Conservation (phyloP, 1,140 invertebrate genomes). For the Dermatophagoides farinae region DNA sequence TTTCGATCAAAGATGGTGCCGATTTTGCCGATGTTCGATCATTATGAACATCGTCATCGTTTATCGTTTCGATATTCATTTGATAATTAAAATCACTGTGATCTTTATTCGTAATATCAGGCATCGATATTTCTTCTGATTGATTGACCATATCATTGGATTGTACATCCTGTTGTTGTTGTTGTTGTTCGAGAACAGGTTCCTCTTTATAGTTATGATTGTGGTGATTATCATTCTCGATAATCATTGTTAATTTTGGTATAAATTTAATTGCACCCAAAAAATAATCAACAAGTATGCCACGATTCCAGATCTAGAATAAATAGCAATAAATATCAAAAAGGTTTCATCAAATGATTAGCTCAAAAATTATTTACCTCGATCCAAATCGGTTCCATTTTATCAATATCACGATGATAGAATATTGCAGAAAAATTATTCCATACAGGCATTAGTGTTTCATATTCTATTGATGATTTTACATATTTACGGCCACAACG, state of each 20-base stretch:
- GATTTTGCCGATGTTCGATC: too few species aligned
- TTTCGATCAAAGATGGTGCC: too few species aligned
- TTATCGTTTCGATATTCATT: too few species aligned
- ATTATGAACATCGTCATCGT: too few species aligned
- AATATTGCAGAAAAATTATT: constrained; percentile 29
- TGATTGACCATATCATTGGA: too few species aligned
- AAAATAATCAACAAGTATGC: constrained; percentile 11
- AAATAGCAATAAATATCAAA: background rate
- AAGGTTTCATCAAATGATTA: constrained; percentile 11
- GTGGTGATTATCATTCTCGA: background rate
- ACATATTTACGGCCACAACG: constrained; percentile 33
- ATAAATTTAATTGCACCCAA: constrained; percentile 6
- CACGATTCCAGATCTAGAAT: constrained; percentile 12
- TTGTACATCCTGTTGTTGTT: background rate
- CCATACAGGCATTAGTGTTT: constrained; percentile 33
- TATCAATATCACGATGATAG: constrained; percentile 27
- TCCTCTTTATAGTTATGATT: background rate
- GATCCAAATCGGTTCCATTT: constrained; percentile 22
- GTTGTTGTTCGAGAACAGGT: background rate
- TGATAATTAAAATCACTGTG: too few species aligned
- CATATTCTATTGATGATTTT: constrained; percentile 25
- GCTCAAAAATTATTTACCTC: constrained; percentile 16
- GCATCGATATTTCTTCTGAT: too few species aligned
- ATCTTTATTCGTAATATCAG: too few species aligned
- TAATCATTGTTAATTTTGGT: background rate